Base-by-base conservation (phyloP, 2,797 vertebrate genomes). In the Balearica regulorum region DNA sequence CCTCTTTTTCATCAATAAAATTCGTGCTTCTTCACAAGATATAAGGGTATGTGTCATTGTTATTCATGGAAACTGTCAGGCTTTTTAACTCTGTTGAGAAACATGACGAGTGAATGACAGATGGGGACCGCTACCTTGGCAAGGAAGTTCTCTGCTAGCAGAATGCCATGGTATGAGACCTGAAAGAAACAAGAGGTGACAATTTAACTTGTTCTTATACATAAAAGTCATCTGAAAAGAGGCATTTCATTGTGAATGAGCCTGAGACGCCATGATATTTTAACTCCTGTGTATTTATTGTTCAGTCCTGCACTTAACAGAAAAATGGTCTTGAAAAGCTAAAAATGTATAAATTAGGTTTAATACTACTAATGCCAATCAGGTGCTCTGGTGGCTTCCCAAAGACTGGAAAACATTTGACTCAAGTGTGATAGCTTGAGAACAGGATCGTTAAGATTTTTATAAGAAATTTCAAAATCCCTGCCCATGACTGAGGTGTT, bases 1-100 rank as follows among this genome's bases (percentile, higher is more conserved):
- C 35, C 4, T 28, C 33, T 58, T 93, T 91, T 80, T 87, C 62
- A 90, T 81, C 92, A 83, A 53, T 64, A 94, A 90, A 87, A 94
- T 58, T 51, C 76, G 77, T 90, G 73, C 48, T 31, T 90, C 22
- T 92, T 53, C 29, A 20, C 71, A 79, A 92, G 85, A 71, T 54
- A 22, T 16, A 62, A 72, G 55, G 79, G 70, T 48, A 79, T 77
- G 70, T 93, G 87, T 95, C 86, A 91, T 92, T 96, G 94, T 92
- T 95, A 96, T 95, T 95, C 95, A 95, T 80, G 84, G 89, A 80
- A 97, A 85, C 87, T 95, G 90, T 95, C 93, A 94, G 94, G 87
- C 64, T 89, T 89, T 89, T 95, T 84, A 95, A 89, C 89, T 95
- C 79, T 7, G 10, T 81, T 6, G 49, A 92, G 91, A 93, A 96